phyloP scores from a whole-genome alignment of 2,113 vertebrate genomes.

The Eidolon helvum region DNA sequence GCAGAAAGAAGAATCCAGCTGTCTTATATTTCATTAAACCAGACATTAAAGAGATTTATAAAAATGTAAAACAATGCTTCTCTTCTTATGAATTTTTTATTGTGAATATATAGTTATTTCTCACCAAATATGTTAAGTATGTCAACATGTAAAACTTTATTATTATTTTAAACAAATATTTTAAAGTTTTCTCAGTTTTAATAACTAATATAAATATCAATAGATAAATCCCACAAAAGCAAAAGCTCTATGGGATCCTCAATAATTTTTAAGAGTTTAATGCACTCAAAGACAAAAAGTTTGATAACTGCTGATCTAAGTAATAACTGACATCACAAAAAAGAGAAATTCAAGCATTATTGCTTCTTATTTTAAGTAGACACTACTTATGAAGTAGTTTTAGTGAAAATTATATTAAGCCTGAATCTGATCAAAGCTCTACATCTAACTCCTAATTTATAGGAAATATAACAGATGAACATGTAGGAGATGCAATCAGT shows the following conservation, averaged over 20 bases:
- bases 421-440: neutral
- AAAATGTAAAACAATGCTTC: neutral
- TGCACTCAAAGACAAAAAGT: neutral
- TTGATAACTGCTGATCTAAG: neutral
- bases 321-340: neutral
- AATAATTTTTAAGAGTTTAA: neutral
- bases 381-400: neutral
- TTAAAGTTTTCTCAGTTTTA: neutral
- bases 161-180: slow-evolving; percentile 1
- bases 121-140: neutral
- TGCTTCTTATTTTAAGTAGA: neutral
- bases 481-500: neutral
- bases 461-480: neutral
- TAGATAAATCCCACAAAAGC: neutral
- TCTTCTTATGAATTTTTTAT: neutral
- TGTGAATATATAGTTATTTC: slow-evolving; percentile 19
- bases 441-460: neutral
- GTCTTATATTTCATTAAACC: neutral
- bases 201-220: neutral
- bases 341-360: neutral
- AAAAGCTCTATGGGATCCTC: neutral
- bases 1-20: neutral
- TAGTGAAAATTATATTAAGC: neutral
- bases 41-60: neutral
- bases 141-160: neutral